Conservation (phyloP, 1,140 invertebrate species). For the Phocides pigmalion region DNA sequence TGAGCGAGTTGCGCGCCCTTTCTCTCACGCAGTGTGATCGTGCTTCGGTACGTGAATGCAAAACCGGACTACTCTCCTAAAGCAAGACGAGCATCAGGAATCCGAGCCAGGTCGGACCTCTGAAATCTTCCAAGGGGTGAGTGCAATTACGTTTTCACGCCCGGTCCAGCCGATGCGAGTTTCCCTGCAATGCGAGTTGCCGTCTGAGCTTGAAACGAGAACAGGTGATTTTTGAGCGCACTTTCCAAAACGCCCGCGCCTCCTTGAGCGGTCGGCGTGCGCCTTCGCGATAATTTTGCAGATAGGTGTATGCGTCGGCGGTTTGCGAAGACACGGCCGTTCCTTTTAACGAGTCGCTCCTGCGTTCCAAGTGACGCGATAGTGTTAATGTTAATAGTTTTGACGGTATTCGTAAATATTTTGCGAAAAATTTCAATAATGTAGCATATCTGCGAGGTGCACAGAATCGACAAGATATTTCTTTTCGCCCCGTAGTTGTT, state of each 20-base stretch:
- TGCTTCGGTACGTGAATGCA: conserved; percentile 76
- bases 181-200: conserved; percentile 62
- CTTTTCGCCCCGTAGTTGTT: conserved; percentile 37
- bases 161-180: conserved; percentile 58
- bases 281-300: conserved; percentile 46
- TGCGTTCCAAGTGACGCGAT: conserved; percentile 20
- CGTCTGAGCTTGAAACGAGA: conserved; percentile 33
- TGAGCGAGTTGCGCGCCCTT: conserved; percentile 71
- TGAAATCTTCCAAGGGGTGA: conserved; percentile 65
- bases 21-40: conserved; percentile 79
- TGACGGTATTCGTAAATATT: conserved; percentile 75
- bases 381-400: conserved; percentile 65
- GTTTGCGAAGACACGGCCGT: conserved; percentile 46
- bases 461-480: conserved; percentile 35
- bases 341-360: conserved; percentile 44
- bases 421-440: conserved; percentile 37
- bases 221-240: conserved; percentile 44
- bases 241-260: conserved; percentile 55
- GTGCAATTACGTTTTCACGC: conserved; percentile 43
- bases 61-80: conserved; percentile 74
- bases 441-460: conserved; percentile 14
- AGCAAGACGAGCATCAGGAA: conserved; percentile 59
- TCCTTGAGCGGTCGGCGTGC: conserved; percentile 44
- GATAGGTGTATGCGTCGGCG: conserved; percentile 48
- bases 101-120: conserved; percentile 55